Evolutionary conservation across 1,140 invertebrate species (phyloP), one percentile per base, ranked within the genome.

Genomic region (Orius insidiosus): DNA sequence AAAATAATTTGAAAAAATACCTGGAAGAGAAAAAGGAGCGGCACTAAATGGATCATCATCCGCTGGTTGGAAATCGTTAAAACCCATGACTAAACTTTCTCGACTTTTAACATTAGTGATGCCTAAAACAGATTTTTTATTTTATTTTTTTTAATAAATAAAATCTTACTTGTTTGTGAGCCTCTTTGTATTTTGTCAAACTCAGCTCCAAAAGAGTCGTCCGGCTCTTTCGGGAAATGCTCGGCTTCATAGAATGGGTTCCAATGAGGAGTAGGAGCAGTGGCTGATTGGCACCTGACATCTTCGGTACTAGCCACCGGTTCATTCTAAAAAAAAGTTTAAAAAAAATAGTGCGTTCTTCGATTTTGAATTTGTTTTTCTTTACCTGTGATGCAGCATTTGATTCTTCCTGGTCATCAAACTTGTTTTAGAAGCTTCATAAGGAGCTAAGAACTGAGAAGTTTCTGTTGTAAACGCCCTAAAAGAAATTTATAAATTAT

Each of bases 201-300:
- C 63, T 87, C 84, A 16, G 79, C 80, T 46, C 84, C 84, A 63
- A 87, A 87, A 54, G 82, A 75, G 67, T 87, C 84, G 56, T 87
- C 85, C 1, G 76, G 79, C 60, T 83, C 70, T 55, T 76, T 71
- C 59, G 69, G 74, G 58, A 85, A 48, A 5, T 47, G 36, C 9
- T 48, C 45, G 11, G 50, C 31, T 9, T 56, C 53, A 16, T 54
- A 50, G 36, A 57, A 53, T n/a, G 48, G 49, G 34, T 53, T 56
- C 56, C 55, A 57, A 32, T 44, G 53, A 30, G 41, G 44, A 24
- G 43, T 43, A 19, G 52, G 49, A 7, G 54, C 52, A 30, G 37
- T 47, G 1, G 55, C 50, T 53, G 62, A 54, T 5, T 53, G 42
- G 11, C 39, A 46, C 18, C 49, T 38, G 6, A 42, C 45, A 33